Evolutionary conservation across 2,797 vertebrate species (phyloP).

Genomic region (Sternotherus odoratus): DNA sequence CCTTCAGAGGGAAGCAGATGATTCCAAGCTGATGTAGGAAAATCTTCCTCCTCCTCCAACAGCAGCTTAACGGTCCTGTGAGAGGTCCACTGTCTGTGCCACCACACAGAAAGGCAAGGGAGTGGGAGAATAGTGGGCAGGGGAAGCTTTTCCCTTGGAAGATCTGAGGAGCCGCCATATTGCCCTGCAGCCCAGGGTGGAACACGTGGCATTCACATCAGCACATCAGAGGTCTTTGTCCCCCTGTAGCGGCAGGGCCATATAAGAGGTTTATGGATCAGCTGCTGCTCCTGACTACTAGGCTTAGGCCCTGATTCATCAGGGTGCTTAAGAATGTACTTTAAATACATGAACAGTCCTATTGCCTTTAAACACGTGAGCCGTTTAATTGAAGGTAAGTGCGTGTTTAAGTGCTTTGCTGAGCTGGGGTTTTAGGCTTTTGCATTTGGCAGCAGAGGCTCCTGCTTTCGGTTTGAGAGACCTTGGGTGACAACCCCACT

Average conservation of each 20-base stretch:
- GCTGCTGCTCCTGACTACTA: neutral
- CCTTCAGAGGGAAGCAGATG: conserved; percentile 11
- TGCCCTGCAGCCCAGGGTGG: fast-evolving
- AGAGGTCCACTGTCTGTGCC: neutral
- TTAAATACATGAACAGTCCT: neutral
- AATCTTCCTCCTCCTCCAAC: conserved; percentile 2
- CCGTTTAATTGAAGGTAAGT: neutral
- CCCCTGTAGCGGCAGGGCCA: neutral
- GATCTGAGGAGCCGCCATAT: neutral
- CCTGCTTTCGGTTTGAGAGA: neutral
- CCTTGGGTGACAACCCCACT: too few species aligned
- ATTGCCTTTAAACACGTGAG: neutral
- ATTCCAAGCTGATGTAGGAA: conserved; percentile 18
- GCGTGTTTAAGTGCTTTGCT: neutral
- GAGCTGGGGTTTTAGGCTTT: neutral
- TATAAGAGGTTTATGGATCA: neutral
- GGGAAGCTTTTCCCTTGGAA: conserved; percentile 19
- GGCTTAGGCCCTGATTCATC: neutral
- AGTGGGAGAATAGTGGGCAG: neutral
- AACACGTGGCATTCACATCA: neutral
- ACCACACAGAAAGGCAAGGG: neutral
- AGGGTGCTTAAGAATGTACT: neutral
- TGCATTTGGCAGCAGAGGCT: neutral
- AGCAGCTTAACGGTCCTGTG: conserved; percentile 9
- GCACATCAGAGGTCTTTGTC: neutral